These are phyloP conservation scores for Aphelinus certus DNA, from an alignment of 1,140 invertebrate genomes.

Conservation along the genomic window DNA sequence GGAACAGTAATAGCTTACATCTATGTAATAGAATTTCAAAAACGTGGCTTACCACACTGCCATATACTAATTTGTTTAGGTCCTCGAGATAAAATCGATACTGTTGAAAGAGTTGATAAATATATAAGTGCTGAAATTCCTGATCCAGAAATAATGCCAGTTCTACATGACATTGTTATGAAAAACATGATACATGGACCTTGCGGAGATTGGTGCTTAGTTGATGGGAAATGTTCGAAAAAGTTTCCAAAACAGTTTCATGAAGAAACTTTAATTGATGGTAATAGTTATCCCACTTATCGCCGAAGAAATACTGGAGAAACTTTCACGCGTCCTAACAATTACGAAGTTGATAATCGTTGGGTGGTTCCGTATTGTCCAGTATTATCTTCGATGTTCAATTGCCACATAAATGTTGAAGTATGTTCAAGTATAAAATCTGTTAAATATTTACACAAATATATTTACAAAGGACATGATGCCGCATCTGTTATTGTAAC, in stretches of 20 bases:
- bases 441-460: conserved; percentile 38
- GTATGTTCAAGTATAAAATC: conserved; percentile 32
- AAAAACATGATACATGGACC: conserved; percentile 59
- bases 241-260: conserved; percentile 52
- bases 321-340: too few relatives aligned
- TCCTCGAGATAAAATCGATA: not conserved
- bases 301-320: too few relatives aligned
- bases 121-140: conserved; percentile 62
- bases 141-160: too few relatives aligned
- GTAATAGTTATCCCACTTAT: conserved; percentile 49
- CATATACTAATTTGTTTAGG: conserved; percentile 8
- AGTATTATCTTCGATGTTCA: conserved; percentile 16
- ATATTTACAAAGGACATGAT: conserved; percentile 10
- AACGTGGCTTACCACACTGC: too few relatives aligned
- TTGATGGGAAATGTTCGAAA: conserved; percentile 55
- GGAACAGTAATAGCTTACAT: not conserved
- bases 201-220: conserved; percentile 3
- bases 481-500: conserved; percentile 26
- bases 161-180: conserved; percentile 33
- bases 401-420: conserved; percentile 37
- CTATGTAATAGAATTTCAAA: too few relatives aligned
- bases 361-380: conserved; percentile 20
- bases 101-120: conserved; percentile 2
- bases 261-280: conserved; percentile 47
- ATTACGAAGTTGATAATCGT: too few relatives aligned